phyloP scores from a whole-genome alignment of 2,113 vertebrate genomes.

The Oophaga pumilio region DNA sequence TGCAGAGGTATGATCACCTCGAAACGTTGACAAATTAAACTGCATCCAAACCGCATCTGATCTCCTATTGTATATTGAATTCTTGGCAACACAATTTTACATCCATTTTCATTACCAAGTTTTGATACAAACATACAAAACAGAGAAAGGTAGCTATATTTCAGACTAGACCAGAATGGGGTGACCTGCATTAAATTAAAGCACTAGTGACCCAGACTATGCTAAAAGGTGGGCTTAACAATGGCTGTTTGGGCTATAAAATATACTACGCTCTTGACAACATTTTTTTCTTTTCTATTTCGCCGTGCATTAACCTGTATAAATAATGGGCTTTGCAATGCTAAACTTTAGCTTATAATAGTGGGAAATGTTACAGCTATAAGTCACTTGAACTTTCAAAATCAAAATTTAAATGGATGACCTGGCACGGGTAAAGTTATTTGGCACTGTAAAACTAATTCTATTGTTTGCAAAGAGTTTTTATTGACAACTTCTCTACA shows the following conservation, averaged over 20 bases:
- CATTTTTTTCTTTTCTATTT: background rate
- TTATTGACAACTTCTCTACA: background rate
- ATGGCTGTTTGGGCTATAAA: background rate
- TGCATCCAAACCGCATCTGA: too few species aligned
- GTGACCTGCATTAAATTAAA: background rate
- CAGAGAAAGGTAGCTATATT: too few species aligned
- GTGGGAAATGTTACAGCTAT: background rate
- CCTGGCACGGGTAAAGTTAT: background rate
- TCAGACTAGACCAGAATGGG: too few species aligned
- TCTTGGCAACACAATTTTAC: too few species aligned
- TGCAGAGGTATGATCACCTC: too few species aligned
- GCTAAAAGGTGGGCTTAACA: background rate
- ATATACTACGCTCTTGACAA: too few species aligned
- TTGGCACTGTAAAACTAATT: background rate
- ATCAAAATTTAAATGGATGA: background rate
- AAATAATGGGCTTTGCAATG: background rate
- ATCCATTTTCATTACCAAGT: too few species aligned
- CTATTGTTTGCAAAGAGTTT: background rate
- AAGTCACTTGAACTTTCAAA: background rate
- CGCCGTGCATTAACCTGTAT: background rate
- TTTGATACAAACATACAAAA: too few species aligned
- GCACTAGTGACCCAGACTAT: background rate
- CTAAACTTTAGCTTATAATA: background rate
- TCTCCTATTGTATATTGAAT: too few species aligned
- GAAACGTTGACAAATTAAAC: too few species aligned